Percentiles rank a stretch among this genome's conserved stretches.
Conservation (phyloP, 2,797 vertebrate genomes). For the Anguilla megastoma region DNA sequence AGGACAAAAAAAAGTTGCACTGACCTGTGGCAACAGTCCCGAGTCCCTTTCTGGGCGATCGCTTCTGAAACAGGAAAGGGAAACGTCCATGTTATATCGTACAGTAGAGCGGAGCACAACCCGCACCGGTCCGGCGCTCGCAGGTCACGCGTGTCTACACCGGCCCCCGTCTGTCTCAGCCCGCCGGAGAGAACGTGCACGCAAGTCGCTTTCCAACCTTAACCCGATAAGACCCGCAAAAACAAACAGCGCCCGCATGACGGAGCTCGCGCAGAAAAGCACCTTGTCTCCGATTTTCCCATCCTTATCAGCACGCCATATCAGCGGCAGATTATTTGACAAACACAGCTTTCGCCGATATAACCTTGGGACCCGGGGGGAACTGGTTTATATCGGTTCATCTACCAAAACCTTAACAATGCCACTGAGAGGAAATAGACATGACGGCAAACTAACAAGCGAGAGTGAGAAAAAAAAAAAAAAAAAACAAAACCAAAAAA, state of each 20-base stretch:
- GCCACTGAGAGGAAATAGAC: neutral
- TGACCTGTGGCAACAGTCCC: slow-evolving; percentile 63
- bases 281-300: neutral
- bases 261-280: neutral
- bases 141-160: neutral
- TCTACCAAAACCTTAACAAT: neutral
- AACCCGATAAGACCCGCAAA: neutral
- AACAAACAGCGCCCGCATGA: neutral
- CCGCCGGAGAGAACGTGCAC: neutral
- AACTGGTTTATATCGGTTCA: neutral
- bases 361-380: neutral
- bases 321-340: neutral
- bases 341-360: neutral
- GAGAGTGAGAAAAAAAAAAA: neutral
- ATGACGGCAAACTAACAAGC: neutral
- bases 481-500: neutral
- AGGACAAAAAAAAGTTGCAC: slow-evolving; percentile 40
- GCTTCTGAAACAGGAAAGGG: slow-evolving; percentile 62
- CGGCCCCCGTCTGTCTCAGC: neutral
- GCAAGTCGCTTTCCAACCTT: slow-evolving; percentile 10
- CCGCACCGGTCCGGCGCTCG: slow-evolving; percentile 44
- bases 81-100: slow-evolving; percentile 58
- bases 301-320: neutral
- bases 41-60: slow-evolving; percentile 60
- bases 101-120: slow-evolving; percentile 62